A percentile compares a stretch with the other conserved stretches of the same genome.
phyloP scores from a whole-genome alignment of 1,140 invertebrate species.

The Pogonomyrmex barbatus region DNA sequence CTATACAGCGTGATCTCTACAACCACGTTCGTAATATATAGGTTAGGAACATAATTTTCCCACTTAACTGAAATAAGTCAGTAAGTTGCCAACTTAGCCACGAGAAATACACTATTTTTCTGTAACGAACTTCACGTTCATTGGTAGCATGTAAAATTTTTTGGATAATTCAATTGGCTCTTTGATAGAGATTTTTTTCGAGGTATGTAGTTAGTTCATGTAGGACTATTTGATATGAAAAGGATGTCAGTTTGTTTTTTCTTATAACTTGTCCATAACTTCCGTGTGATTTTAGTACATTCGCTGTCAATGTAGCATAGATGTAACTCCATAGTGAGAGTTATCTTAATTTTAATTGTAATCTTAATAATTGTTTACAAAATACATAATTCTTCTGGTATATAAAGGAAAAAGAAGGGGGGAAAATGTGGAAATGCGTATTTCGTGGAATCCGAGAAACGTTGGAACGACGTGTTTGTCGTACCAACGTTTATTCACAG shows the following conservation, averaged over 20 bases:
- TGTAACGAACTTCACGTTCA: neutral
- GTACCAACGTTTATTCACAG: slow-evolving; percentile 81
- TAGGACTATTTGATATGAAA: neutral
- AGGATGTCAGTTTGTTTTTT: neutral
- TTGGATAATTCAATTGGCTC: neutral
- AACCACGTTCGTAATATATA: neutral
- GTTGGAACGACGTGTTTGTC: slow-evolving; percentile 78
- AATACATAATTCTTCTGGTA: neutral
- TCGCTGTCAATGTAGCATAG: neutral
- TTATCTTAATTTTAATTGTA: neutral
- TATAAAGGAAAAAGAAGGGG: neutral
- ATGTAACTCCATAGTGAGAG: neutral
- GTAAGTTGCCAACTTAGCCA: neutral
- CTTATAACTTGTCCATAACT: neutral
- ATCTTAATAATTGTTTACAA: neutral
- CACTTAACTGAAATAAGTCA: neutral
- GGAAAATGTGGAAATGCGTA: slow-evolving; percentile 82
- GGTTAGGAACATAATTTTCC: slow-evolving; percentile 21
- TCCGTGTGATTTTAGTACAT: neutral
- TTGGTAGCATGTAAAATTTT: neutral
- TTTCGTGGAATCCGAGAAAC: slow-evolving; percentile 79
- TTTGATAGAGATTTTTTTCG: neutral
- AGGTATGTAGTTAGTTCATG: neutral
- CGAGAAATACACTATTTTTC: neutral
- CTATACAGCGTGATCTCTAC: neutral